Base-by-base conservation (phyloP, 2,113 vertebrate genomes). In the Lota lota region DNA sequence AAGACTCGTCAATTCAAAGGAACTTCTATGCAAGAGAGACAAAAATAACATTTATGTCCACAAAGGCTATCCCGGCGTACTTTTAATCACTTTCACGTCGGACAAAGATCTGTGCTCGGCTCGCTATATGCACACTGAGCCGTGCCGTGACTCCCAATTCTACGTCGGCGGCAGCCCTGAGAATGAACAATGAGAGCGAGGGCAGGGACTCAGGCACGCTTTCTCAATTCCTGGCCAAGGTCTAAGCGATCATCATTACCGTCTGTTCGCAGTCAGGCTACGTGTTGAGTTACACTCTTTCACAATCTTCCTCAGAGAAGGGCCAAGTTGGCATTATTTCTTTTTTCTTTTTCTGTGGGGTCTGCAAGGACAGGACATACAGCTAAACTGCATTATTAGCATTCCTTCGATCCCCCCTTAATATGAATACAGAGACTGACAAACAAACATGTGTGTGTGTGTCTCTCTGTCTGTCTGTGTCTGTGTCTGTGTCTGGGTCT, bases 231-330 rank as follows among this genome's bases (percentile, higher is more conserved):
- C 60, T n/a, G 68, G 83, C 86, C 84, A 84, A 88, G 87, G 83
- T 74, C 82, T 86, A 22, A 7, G 77, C 68, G 75, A 86, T 88
- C 88, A 88, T 87, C 78, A 85, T 86, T 82, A 88, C 76, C 70
- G 80, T 82, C 86, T 88, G 85, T 77, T 54, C 81, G 79, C 78
- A 71, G 78, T 70, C 81, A 67, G 81, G 64, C 81, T 22, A 61
- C 77, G 80, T 70, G 85, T 80, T 76, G 82, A 86, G 76, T 87
- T 85, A 75, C 83, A 83, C 80, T 65, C 70, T 88, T 89, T 88
- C 74, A 61, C 83, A 87, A 89, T 85, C 75, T 83, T 81, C 83
- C 21, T 51, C 69, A 83, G 81, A 82, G 84, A 84, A 64, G 84
- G 68, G 77, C 81, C 14, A 22, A 81, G 84, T 85, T 84, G 87